A percentile compares a stretch with the other conserved stretches of the same genome.
Evolutionary conservation across 1,140 invertebrate species (phyloP).

Genomic region (Magallana angulata): DNA sequence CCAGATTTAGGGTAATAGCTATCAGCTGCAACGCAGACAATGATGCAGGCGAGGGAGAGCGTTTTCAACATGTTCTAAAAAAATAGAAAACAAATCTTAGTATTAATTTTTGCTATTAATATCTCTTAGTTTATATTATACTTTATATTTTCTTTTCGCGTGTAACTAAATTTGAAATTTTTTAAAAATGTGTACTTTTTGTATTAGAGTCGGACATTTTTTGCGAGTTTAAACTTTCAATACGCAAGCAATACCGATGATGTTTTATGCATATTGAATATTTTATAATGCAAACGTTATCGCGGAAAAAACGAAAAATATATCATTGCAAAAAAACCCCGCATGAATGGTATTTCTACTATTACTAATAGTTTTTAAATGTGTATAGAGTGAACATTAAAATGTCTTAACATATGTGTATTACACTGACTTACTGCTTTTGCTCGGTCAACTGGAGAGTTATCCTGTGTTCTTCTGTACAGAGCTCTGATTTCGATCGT

Average conservation of each 20-base stretch:
- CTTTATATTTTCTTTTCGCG: not conserved
- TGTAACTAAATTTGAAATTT: not conserved
- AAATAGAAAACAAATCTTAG: not conserved
- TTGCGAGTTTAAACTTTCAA: not conserved
- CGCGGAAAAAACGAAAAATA: too few species aligned
- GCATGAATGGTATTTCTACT: too few species aligned
- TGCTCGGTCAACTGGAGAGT: too few species aligned
- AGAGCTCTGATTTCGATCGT: too few species aligned
- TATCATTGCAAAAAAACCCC: too few species aligned
- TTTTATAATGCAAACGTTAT: too few species aligned
- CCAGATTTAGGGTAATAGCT: not conserved
- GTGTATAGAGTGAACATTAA: too few species aligned
- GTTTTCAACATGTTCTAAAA: not conserved
- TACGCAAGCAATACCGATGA: not conserved
- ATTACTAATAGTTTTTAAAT: too few species aligned
- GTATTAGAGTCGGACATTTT: not conserved
- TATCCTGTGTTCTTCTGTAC: too few species aligned
- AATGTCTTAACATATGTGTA: too few species aligned
- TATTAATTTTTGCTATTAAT: not conserved
- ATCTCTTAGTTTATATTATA: not conserved
- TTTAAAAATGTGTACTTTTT: not conserved
- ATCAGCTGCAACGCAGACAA: not conserved
- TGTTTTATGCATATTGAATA: not conserved
- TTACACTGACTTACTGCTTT: not conserved
- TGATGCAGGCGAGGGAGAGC: not conserved